Base-by-base conservation (phyloP, 2,888 invertebrate species). In the Trachelus iudaicus region DNA sequence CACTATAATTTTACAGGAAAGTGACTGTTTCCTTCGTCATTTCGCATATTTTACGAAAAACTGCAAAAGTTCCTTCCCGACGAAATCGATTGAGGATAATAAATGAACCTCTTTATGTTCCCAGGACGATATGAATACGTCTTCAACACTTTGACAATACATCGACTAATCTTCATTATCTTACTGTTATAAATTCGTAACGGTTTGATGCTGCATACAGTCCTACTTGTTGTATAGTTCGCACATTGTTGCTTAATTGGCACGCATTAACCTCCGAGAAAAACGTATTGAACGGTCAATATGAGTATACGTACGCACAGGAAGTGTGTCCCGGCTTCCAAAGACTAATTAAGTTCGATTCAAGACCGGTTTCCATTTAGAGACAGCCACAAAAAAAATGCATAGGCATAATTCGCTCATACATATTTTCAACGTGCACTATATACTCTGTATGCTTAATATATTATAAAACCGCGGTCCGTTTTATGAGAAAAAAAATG, bases 161-260 rank as follows among this genome's bases (percentile, higher is more conserved):
- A 76, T 76, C 80, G 71, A 80, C 77, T 79, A 79, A 80, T 81
- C 81, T 79, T 81, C 80, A 71, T 81, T 80, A 80, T 71, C 35
- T 37, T 34, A 69, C 31, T 69, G 33, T 34, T 35, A 23, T 23
- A 56, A 56, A 56, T 56, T 23, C 23, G 9, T 56, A 23, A 23
- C 23, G 56, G 56, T 9, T 23, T 56, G 23, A 56, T 56, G 23
- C 23, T 56, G 9, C 15, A 40, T 40, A 9, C 40, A 40, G 15
- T 23, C 4, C 15, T 40, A 40, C 40, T 23, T 15, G 6, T 56
- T 56, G 9, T 56, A 56, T 2, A 56, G 23, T 56, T 23, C 56
- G 9, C 23, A 56, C 56, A 40, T 40, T 15, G 23, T 56, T 56
- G 56, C 23, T 71, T 30, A 30, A 31, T 13, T 11, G 13, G 11